These are phyloP conservation scores for Agapetus fuscipes DNA, from an alignment of 2,888 invertebrate species.

Conservation along the genomic window DNA sequence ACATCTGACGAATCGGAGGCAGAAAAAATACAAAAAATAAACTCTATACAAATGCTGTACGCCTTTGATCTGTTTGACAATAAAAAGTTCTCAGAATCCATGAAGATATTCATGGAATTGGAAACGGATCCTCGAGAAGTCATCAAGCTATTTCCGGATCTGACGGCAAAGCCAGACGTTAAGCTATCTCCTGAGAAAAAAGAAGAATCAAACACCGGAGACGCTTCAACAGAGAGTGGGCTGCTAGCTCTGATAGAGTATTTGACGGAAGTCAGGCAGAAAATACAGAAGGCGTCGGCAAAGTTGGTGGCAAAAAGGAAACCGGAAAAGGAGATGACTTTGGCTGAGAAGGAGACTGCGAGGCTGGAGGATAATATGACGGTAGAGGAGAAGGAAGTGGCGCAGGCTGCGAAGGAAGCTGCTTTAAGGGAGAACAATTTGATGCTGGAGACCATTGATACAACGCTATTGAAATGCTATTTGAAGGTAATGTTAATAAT, in stretches of 20 bases:
- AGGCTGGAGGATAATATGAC: constrained; percentile 20
- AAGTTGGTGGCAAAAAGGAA: background rate
- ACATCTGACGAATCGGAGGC: constrained; percentile 72
- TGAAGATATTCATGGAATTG: constrained; percentile 82
- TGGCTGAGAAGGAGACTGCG: constrained; percentile 28
- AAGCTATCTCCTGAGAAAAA: background rate
- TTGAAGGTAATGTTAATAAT: constrained; percentile 82
- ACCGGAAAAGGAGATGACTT: constrained; percentile 24
- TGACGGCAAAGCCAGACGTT: constrained; percentile 47
- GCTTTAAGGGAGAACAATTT: constrained; percentile 38
- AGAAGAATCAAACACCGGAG: constrained; percentile 54
- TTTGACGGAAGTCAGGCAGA: constrained; percentile 64
- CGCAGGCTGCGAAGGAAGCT: constrained; percentile 12
- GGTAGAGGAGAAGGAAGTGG: constrained; percentile 11
- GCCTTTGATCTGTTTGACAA: constrained; percentile 88
- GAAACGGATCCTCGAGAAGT: constrained; percentile 93
- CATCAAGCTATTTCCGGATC: constrained; percentile 86
- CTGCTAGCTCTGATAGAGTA: constrained; percentile 83
- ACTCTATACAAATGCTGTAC: constrained; percentile 81
- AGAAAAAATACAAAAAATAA: constrained; percentile 70
- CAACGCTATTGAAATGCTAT: constrained; percentile 94
- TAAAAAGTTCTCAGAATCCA: constrained; percentile 80
- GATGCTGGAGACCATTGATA: constrained; percentile 89
- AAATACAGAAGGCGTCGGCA: constrained; percentile 37
- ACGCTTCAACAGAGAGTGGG: constrained; percentile 80